Conservation (phyloP, 1,140 invertebrate genomes). For the Gerris buenoi region DNA sequence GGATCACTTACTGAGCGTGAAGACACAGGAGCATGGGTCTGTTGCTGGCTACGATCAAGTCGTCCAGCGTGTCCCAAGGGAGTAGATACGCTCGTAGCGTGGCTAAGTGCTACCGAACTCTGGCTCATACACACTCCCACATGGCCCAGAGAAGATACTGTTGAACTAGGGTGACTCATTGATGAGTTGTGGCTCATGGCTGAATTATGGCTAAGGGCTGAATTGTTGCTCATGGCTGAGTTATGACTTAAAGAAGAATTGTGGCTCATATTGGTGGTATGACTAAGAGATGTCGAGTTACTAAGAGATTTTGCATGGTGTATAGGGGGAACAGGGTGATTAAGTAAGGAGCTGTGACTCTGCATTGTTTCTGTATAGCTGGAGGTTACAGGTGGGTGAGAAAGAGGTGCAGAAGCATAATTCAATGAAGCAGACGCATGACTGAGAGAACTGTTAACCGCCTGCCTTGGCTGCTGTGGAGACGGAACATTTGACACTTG, state of each 20-base stretch:
- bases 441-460: neutral
- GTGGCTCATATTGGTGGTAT: too few species aligned
- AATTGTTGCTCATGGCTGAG: neutral
- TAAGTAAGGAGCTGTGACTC: neutral
- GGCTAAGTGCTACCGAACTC: neutral
- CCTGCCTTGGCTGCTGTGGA: slow-evolving; percentile 13
- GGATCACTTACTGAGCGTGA: slow-evolving; percentile 23
- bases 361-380: neutral
- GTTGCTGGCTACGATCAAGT: slow-evolving; percentile 1
- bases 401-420: neutral
- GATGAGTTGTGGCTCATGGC: too few species aligned
- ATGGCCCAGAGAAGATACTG: too few species aligned
- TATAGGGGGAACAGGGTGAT: neutral
- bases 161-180: too few species aligned
- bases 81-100: neutral
- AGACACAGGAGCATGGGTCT: slow-evolving; percentile 4
- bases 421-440: neutral
- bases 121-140: neutral
- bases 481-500: slow-evolving; percentile 9
- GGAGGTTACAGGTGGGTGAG: neutral
- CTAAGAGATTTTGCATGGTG: neutral
- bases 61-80: neutral
- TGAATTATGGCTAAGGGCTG: neutral
- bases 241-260: neutral
- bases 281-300: neutral